Base-by-base conservation (phyloP, 2,797 vertebrate species). In the Onychomys torridus region DNA sequence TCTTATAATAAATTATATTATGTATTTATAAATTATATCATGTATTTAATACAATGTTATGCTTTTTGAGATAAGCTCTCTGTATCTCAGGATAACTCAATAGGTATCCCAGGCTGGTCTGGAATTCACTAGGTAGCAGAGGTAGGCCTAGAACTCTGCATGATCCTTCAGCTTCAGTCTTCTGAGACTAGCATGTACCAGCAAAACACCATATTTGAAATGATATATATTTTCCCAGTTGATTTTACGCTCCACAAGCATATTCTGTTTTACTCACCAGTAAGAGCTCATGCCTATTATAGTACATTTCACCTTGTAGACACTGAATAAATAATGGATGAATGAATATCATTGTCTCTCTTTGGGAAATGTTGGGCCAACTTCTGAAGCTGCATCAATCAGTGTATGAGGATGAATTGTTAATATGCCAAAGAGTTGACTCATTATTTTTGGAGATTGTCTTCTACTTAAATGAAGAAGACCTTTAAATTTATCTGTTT, bases 401-500 rank as follows among this genome's bases (percentile, higher is more conserved):
- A 90, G 2, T 69, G 16, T 78, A 52, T 93, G 59, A 77, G 75
- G 93, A 69, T 96, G 67, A 77, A 57, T 77, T 94, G 83, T 95
- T 95, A 90, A 71, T 49, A 86, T 57, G 82, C 40, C 83, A 65
- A 94, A 76, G 57, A 76, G 34, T 63, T 21, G 65, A 95, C 46
- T 77, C 43, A 85, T 93, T 91, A 85, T 95, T 93, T 96, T 96
- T 89, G 57, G 57, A 94, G 65, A 92, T 75, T 78, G 5, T 46
- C 92, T 92, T 94, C 67, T 95, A 95, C 52, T 94, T 34, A 61
- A 89, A 88, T 93, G 67, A 84, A 91, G 65, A 71, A 89, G 65
- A 81, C 61, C 23, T 95, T 95, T 95, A 96, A 17, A 90, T 92
- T 59, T 81, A 37, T 94, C 79, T 95, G 0, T 95, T 96, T 94